A percentile compares a stretch with the other conserved stretches of the same genome.
These are phyloP conservation scores for Nasonovia ribisnigri DNA, from an alignment of 2,888 invertebrate species.

Conservation along the genomic window DNA sequence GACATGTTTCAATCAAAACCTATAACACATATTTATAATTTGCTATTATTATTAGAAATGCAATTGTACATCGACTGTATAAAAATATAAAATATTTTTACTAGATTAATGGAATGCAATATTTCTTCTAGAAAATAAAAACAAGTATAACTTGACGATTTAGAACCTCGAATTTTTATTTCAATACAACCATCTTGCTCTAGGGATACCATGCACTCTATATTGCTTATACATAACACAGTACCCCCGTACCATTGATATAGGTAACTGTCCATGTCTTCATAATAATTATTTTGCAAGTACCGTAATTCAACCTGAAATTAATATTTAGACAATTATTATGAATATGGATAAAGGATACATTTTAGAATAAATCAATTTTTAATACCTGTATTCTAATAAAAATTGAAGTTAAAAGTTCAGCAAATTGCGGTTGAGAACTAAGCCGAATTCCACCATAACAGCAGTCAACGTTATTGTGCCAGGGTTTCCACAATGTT, in stretches of 20 bases:
- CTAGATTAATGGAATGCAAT: constrained; percentile 76
- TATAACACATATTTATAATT: not conserved
- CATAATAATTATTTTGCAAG: constrained; percentile 55
- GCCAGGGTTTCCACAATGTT: constrained; percentile 77
- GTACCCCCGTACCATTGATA: constrained; percentile 82
- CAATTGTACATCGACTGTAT: not conserved
- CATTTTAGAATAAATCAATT: not conserved
- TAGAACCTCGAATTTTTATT: constrained; percentile 78
- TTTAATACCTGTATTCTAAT: constrained; percentile 75
- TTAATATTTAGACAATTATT: not conserved
- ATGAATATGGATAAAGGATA: not conserved
- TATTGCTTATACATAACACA: constrained; percentile 77
- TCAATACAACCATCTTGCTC: constrained; percentile 75
- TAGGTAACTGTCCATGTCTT: constrained; percentile 75
- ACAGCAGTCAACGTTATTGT: constrained; percentile 71
- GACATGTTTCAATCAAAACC: constrained; percentile 59
- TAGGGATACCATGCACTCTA: constrained; percentile 79
- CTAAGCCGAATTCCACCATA: constrained; percentile 78
- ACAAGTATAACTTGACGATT: constrained; percentile 73
- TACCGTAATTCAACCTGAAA: constrained; percentile 68
- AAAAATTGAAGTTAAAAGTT: constrained; percentile 78
- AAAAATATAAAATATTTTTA: constrained; percentile 68
- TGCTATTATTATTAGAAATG: not conserved
- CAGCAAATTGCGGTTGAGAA: constrained; percentile 74
- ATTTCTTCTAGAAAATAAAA: constrained; percentile 81